These are phyloP conservation scores for Drosophila subsilvestris DNA, from an alignment of 2,888 invertebrate species.

Conservation along the genomic window DNA sequence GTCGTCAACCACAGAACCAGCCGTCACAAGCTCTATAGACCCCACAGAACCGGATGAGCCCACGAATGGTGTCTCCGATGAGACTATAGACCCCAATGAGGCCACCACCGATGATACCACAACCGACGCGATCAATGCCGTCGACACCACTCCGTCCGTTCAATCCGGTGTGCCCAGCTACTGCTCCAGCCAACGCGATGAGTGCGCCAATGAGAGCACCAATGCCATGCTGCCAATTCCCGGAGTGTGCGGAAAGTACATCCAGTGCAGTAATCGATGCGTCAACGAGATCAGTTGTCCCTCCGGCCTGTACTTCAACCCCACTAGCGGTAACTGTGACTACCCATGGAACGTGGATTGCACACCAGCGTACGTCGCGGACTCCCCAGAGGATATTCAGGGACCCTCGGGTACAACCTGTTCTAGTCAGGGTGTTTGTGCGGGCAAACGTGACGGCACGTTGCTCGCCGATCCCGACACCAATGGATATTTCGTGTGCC, in stretches of 20 bases:
- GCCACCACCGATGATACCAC: neutral
- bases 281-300: constrained; percentile 61
- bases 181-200: constrained; percentile 39
- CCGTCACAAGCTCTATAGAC: constrained; percentile 16
- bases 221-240: constrained; percentile 22
- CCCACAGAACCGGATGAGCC: constrained; percentile 3
- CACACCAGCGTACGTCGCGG: constrained; percentile 10
- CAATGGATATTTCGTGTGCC: constrained; percentile 61
- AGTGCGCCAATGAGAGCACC: constrained; percentile 37
- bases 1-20: constrained; percentile 7
- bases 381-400: constrained; percentile 21
- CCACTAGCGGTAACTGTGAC: constrained; percentile 51
- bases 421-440: constrained; percentile 43
- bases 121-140: constrained; percentile 3
- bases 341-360: constrained; percentile 67
- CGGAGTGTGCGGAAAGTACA: constrained; percentile 63
- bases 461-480: constrained; percentile 43
- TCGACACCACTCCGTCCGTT: constrained; percentile 14
- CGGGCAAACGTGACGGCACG: constrained; percentile 40
- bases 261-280: constrained; percentile 62
- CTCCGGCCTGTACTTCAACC: constrained; percentile 66
- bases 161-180: constrained; percentile 33
- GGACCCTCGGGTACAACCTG: constrained; percentile 69
- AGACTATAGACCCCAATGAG: neutral
- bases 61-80: neutral